These are phyloP conservation scores for Platysternon megacephalum DNA, from an alignment of 2,113 vertebrate species.

Conservation along the genomic window DNA sequence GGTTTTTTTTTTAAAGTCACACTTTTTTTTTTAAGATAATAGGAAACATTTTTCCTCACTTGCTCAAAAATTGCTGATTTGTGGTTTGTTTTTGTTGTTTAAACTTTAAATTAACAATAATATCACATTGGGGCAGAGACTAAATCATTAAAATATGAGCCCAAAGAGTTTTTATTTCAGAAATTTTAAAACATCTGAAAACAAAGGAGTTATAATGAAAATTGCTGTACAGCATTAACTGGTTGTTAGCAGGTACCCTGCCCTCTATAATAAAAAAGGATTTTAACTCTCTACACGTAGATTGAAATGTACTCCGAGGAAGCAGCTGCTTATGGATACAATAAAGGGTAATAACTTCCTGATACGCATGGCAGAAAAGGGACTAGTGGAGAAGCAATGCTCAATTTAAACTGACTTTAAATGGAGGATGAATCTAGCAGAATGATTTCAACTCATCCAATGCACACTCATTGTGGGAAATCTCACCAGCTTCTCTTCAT, in stretches of 20 bases:
- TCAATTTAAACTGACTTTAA: slow-evolving; percentile 40
- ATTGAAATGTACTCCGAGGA: background rate
- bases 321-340: background rate
- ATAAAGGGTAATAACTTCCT: slow-evolving; percentile 19
- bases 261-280: background rate
- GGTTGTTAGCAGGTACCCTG: background rate
- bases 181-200: background rate
- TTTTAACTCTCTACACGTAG: background rate
- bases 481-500: slow-evolving; percentile 20
- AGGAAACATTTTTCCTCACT: background rate
- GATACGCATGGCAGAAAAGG: background rate
- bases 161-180: background rate
- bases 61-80: background rate
- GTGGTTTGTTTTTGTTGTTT: background rate
- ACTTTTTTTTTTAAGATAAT: background rate
- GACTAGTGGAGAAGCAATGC: slow-evolving; percentile 7
- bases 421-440: background rate
- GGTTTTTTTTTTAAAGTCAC: too few relatives aligned
- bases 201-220: background rate
- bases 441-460: slow-evolving; percentile 1
- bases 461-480: background rate
- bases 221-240: background rate
- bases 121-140: background rate
- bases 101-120: background rate
- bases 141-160: background rate